Conservation (phyloP, 2,113 vertebrate genomes). For the Halichoerus grypus region DNA sequence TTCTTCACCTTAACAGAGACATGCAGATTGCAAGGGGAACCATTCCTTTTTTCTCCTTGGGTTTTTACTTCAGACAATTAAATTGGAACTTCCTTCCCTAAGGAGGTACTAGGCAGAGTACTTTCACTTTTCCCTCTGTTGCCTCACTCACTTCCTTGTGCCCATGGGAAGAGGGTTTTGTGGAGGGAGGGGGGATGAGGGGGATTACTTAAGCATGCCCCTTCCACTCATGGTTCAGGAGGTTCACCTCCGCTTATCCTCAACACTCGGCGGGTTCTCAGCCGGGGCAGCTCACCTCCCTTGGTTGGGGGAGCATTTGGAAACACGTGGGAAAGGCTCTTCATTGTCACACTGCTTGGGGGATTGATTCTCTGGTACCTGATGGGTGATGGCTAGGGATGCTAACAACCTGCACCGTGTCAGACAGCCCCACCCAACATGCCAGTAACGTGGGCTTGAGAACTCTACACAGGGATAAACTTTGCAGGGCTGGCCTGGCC, state of each 20-base stretch:
- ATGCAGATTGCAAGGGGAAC: background rate
- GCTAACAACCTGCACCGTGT: background rate
- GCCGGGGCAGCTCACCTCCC: background rate
- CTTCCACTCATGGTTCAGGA: background rate
- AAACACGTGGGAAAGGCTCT: background rate
- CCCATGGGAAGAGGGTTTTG: background rate
- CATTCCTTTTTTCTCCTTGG: background rate
- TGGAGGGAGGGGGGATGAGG: background rate
- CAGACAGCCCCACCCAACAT: too few relatives aligned
- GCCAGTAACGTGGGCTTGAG: background rate
- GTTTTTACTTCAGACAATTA: background rate
- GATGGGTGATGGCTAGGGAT: background rate
- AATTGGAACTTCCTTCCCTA: background rate
- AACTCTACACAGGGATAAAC: background rate
- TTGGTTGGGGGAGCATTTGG: background rate
- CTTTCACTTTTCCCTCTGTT: background rate
- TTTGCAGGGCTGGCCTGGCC: background rate
- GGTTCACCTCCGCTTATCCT: background rate
- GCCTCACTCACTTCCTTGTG: too few relatives aligned
- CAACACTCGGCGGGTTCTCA: background rate
- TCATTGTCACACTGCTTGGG: background rate
- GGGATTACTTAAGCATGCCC: background rate
- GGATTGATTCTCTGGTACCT: background rate
- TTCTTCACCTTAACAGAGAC: background rate
- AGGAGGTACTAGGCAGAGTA: background rate